Evolutionary conservation across 2,888 invertebrate species (phyloP), one percentile per base, ranked within the genome.

Genomic region (Holacanthella duospinosa): DNA sequence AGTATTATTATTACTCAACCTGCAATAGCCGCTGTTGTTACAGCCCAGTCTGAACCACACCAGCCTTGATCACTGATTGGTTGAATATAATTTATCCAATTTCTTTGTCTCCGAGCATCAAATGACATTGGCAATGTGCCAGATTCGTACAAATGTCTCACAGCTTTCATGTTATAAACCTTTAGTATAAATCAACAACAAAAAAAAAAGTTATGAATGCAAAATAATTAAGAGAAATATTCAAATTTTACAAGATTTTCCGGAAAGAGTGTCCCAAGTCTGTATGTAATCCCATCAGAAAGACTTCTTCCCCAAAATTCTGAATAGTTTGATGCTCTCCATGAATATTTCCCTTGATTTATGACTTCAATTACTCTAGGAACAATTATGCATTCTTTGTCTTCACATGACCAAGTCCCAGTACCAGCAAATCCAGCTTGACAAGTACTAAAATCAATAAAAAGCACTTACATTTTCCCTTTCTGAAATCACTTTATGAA

Each of bases 41-140:
- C 82, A 0, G 93, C 94, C 95, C 95, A 96, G 1, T 93, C 94
- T 0, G 93, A 85, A 0, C 89, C 94, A 75, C 95, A 87, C 80
- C 84, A 83, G 25, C 83, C 84, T 74, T 83, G 82, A 70, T 83
- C 82, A 43, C 76, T 73, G n/a, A 82, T 76, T 0, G 82, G 83
- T 0, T 87, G 84, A 59, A 94, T 86, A 72, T 82, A 82, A 1
- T 80, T 80, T 0, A 84, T 84, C 94, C 94, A 95, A 59, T 82
- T 82, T 0, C 79, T 76, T 59, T 82, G 82, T 0, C 79, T 76
- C 19, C 88, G 79, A 0, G 91, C 81, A 76, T 95, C 92, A 76
- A 95, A 96, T 53, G 80, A 75, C 19, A 75, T 75, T 0, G 91
- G 92, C 68, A 91, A 78, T 0, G 76, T 70, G 1, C 79, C 77